phyloP scores from a whole-genome alignment of 2,113 vertebrate species.

The Aix galericulata region DNA sequence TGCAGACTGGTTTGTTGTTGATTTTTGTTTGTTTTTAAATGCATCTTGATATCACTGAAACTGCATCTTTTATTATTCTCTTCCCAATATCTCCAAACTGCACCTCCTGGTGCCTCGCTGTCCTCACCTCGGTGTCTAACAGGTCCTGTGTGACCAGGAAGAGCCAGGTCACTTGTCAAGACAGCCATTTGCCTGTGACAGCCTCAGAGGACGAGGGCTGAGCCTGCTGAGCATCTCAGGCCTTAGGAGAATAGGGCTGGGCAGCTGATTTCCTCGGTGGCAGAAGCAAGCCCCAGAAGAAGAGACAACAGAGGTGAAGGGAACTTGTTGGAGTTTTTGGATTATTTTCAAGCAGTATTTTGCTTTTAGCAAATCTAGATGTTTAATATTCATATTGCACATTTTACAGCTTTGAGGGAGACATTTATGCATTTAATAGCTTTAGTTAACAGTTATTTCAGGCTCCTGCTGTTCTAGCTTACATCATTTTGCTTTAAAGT shows the following conservation, averaged over 20 bases:
- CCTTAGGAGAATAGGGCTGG: neutral
- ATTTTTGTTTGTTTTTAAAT: neutral
- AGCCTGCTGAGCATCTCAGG: neutral
- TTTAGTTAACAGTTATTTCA: conserved; percentile 68
- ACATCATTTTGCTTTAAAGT: conserved; percentile 67
- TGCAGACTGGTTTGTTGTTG: neutral
- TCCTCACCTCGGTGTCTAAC: neutral
- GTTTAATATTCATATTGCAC: conserved; percentile 68
- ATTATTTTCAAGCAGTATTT: neutral
- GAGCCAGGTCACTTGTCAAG: neutral
- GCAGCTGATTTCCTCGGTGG: neutral
- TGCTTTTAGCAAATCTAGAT: conserved; percentile 12
- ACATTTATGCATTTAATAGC: conserved; percentile 72
- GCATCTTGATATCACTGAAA: rapidly evolving
- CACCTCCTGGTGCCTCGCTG: neutral
- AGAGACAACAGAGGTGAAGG: neutral
- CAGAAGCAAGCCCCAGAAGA: neutral
- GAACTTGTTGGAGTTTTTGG: neutral
- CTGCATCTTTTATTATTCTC: rapidly evolving
- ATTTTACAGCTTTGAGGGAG: conserved; percentile 57
- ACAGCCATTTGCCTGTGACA: rapidly evolving
- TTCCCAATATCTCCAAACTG: neutral
- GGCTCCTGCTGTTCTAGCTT: conserved; percentile 63
- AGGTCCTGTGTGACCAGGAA: neutral
- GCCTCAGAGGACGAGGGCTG: neutral